These are phyloP conservation scores for Sitta carolinensis DNA, from an alignment of 2,797 vertebrate genomes.

Conservation along the genomic window DNA sequence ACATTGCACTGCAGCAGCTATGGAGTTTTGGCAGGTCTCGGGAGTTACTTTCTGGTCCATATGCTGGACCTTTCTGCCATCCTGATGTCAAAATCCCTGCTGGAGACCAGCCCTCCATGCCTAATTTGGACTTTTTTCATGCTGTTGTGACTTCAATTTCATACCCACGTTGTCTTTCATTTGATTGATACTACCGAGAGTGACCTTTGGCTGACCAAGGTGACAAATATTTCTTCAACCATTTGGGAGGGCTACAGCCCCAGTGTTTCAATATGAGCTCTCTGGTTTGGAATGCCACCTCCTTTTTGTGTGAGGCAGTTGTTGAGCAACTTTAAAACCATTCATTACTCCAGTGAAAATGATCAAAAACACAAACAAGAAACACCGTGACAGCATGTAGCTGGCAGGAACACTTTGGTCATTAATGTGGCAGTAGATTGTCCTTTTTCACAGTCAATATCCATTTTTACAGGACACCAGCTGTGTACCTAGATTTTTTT, in stretches of 20 bases:
- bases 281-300: conserved; percentile 58
- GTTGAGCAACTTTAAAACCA: conserved; percentile 32
- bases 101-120: not conserved
- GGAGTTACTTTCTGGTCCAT: not conserved
- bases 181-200: conserved; percentile 21
- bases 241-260: conserved; percentile 41
- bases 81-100: not conserved
- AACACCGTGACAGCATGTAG: conserved; percentile 25
- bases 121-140: conserved; percentile 22
- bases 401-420: conserved; percentile 47
- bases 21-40: not conserved
- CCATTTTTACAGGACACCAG: conserved; percentile 54
- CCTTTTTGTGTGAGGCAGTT: conserved; percentile 12
- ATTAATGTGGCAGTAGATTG: conserved; percentile 40
- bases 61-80: not conserved
- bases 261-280: conserved; percentile 46
- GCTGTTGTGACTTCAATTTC: not conserved
- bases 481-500: conserved; percentile 44
- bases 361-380: conserved; percentile 60
- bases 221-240: conserved; percentile 63
- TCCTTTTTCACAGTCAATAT: conserved; percentile 26
- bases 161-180: conserved; percentile 1
- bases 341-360: conserved; percentile 57
- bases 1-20: not conserved
- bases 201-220: conserved; percentile 66